These are phyloP conservation scores for Notamacropus eugenii DNA, from an alignment of 2,797 vertebrate species.

Conservation along the genomic window DNA sequence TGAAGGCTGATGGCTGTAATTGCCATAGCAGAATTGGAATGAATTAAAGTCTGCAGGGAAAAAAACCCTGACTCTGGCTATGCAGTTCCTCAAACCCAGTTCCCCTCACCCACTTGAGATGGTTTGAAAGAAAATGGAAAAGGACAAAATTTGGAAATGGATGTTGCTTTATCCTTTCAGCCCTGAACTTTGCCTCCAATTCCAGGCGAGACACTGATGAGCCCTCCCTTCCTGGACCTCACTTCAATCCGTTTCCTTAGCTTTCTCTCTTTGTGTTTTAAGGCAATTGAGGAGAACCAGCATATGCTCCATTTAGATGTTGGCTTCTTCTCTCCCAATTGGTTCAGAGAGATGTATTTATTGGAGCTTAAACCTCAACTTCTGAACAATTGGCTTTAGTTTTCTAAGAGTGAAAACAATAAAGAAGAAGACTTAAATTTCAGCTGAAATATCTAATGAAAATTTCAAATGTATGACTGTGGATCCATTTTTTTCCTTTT, in stretches of 20 bases:
- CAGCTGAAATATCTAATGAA: slow-evolving; percentile 4
- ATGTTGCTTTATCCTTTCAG: background rate
- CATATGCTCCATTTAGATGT: background rate
- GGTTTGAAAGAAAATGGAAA: background rate
- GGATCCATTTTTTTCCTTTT: background rate
- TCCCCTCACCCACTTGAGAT: no score
- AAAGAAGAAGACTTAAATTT: slow-evolving; percentile 7
- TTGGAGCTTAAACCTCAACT: background rate
- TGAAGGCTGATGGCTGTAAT: background rate
- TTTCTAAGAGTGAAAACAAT: slow-evolving; percentile 24
- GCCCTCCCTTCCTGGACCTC: background rate
- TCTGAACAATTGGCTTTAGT: slow-evolving; percentile 2
- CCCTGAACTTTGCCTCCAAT: background rate
- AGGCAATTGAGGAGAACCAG: background rate
- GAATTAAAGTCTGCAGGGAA: background rate
- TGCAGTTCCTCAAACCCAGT: background rate
- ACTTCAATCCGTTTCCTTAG: background rate
- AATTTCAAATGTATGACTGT: background rate
- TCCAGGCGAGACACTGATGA: background rate
- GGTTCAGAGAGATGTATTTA: background rate
- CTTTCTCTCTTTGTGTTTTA: background rate
- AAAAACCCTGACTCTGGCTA: no score
- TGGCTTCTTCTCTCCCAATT: background rate
- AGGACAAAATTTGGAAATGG: background rate
- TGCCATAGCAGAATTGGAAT: background rate